Evolutionary conservation across 2,888 invertebrate genomes (phyloP), one percentile per base, ranked within the genome.

Genomic region (Gnatocerus cornutus): DNA sequence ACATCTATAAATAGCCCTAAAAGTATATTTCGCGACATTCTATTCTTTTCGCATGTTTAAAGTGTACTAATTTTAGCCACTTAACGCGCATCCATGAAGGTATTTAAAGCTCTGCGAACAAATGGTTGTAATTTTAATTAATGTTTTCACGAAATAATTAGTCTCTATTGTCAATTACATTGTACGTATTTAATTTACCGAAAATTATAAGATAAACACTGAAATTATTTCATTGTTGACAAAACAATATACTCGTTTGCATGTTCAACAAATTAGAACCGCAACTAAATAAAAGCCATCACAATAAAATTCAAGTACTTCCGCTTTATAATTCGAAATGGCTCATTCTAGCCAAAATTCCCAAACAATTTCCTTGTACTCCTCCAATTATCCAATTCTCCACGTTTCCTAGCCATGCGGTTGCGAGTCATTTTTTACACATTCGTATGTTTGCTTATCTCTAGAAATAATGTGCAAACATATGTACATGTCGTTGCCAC

Each of bases 101-200:
- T 59, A 45, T 56, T 56, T 56, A 41, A 56, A 46, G 45, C 59
- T 59, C 21, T 43, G 29, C 9, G 59, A 59, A 59, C 59, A 59
- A 59, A 59, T 59, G 59, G 39, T 50, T 50, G 33, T 61, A 50
- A 61, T 61, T 61, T 61, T 61, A 61, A 61, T 61, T 61, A 61
- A 50, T 48, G 61, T 50, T 50, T 61, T 39, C 48, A 50, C 29
- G 33, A 61, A 48, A 48, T 61, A 61, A 61, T 61, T 61, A 61
- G 37, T 14, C 48, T 12, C 50, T 10, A 61, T 61, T 61, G 50
- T 46, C 14, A 56, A 59, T 46, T 46, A 58, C n/a, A 58, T 41
- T 45, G 33, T 33, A 48, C 33, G 46, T 10, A 16, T 59, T 59
- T 59, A 59, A 59, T 50, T 50, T 48, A 39, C 48, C 61, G 61